These are phyloP conservation scores for Dromococcyx pavoninus DNA, from an alignment of 2,797 vertebrate genomes.

Conservation along the genomic window DNA sequence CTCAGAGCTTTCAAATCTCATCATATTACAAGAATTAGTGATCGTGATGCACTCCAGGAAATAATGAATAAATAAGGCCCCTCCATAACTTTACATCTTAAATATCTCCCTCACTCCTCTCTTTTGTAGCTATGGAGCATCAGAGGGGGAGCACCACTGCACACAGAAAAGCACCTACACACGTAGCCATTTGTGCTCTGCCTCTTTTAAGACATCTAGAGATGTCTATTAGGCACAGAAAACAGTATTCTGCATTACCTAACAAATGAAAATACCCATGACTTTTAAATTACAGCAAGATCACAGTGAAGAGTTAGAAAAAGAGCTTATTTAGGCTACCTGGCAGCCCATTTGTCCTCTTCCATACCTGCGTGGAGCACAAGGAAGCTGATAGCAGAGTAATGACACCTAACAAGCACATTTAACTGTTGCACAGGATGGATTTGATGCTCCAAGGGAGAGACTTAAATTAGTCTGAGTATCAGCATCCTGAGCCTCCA, in stretches of 20 bases:
- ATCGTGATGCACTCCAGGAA: conserved; percentile 21
- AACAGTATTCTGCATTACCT: neutral
- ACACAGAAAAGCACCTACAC: neutral
- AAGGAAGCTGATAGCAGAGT: neutral
- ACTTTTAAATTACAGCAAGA: neutral
- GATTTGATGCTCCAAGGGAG: neutral
- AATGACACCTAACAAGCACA: neutral
- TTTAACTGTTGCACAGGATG: rapidly evolving
- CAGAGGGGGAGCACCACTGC: conserved; percentile 39
- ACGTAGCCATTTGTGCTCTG: neutral
- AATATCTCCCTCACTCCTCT: neutral
- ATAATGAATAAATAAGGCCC: conserved; percentile 43
- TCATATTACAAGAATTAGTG: conserved; percentile 26
- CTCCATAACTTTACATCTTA: conserved; percentile 27
- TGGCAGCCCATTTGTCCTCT: neutral
- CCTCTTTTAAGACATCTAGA: conserved; percentile 31
- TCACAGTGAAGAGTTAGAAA: neutral
- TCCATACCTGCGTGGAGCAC: neutral
- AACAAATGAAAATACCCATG: neutral
- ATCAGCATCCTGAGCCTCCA: neutral
- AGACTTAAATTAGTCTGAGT: neutral
- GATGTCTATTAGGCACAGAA: conserved; percentile 18
- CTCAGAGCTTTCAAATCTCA: conserved; percentile 40
- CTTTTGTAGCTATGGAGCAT: neutral
- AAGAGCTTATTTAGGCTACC: neutral